These are phyloP conservation scores for Parazoanthus swiftii DNA, from an alignment of 92 coral and sea anemone species.

Conservation along the genomic window DNA sequence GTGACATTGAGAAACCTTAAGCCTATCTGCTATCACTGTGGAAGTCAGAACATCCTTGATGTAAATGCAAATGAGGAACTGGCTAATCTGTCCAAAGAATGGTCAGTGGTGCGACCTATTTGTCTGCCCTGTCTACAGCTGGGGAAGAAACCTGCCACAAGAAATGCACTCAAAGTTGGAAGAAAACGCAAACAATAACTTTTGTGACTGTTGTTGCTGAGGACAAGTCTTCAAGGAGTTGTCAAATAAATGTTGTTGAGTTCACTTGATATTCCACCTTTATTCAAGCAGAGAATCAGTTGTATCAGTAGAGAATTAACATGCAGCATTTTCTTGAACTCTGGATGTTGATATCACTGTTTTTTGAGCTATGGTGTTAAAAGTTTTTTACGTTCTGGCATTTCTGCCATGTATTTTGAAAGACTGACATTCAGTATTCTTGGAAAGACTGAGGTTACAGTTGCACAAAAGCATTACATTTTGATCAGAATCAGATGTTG, in stretches of 20 bases:
- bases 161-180: constrained; percentile 10
- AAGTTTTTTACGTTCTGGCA: not conserved
- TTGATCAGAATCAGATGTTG: not conserved
- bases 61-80: constrained; percentile 4
- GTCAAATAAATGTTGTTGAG: not conserved
- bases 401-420: constrained; percentile 12
- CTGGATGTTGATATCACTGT: not conserved
- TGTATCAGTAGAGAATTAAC: not conserved
- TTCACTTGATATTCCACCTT: not conserved
- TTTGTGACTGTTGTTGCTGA: constrained; percentile 6
- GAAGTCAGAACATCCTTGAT: constrained; percentile 1
- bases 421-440: not conserved
- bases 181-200: not conserved
- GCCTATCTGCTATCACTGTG: constrained; percentile 12
- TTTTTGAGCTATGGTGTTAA: not conserved
- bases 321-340: not conserved
- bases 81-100: not conserved
- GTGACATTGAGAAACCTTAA: not conserved
- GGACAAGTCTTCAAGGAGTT: not conserved
- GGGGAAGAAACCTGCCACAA: not conserved
- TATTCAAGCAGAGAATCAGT: not conserved
- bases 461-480: not conserved
- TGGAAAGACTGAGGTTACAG: not conserved
- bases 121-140: not conserved
- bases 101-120: constrained; percentile 13